Conservation (phyloP, 2,888 invertebrate species). For the Adineta ricciae region DNA sequence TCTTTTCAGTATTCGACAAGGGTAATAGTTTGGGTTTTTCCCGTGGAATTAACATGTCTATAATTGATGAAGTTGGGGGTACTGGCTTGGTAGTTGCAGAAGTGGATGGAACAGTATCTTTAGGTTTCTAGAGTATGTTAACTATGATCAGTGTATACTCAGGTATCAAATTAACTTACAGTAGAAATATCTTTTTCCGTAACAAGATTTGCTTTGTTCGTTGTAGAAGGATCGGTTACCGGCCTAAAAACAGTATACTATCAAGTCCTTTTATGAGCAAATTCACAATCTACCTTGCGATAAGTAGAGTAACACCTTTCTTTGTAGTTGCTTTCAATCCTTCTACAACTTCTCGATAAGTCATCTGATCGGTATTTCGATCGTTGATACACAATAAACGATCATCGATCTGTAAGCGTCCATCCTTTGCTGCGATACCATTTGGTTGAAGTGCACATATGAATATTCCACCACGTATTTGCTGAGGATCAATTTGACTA, state of each 20-base stretch:
- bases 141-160: no score
- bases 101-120: not conserved
- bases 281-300: not conserved
- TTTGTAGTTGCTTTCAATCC: not conserved
- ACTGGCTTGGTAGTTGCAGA: no score
- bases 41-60: not conserved
- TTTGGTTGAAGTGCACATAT: slow-evolving; percentile 15
- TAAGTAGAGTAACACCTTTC: not conserved
- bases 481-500: not conserved
- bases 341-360: slow-evolving; percentile 8
- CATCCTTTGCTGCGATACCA: not conserved
- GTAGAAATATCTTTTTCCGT: not conserved
- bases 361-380: not conserved
- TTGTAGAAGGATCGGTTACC: not conserved
- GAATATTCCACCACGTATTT: not conserved
- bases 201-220: not conserved
- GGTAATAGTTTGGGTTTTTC: not conserved
- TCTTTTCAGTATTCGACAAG: not conserved
- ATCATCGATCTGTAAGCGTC: not conserved
- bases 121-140: not conserved
- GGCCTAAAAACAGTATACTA: not conserved
- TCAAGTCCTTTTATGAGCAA: not conserved
- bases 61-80: not conserved
- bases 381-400: not conserved
- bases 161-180: not conserved